phyloP scores from a whole-genome alignment of 2,113 vertebrate genomes.

The Colaptes auratus region DNA sequence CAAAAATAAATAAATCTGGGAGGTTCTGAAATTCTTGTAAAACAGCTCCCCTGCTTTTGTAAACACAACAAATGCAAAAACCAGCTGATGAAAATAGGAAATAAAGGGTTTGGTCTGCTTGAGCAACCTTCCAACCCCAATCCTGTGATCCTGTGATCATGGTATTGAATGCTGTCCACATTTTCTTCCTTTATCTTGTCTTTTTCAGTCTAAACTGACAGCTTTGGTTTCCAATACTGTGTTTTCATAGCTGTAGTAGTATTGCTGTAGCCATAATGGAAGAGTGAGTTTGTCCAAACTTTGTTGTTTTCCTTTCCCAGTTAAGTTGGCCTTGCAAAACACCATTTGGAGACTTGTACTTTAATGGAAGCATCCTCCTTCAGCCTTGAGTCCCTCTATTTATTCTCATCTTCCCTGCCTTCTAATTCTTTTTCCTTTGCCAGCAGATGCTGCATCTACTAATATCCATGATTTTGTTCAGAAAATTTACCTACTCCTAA shows the following conservation, averaged over 20 bases:
- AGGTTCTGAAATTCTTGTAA: background rate
- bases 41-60: background rate
- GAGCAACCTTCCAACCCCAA: background rate
- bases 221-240: background rate
- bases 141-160: background rate
- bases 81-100: background rate
- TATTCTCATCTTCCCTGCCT: background rate
- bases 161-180: background rate
- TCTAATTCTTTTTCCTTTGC: background rate
- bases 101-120: background rate
- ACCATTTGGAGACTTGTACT: background rate
- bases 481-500: background rate
- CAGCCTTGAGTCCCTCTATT: background rate
- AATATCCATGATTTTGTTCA: background rate
- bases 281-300: background rate
- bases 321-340: background rate
- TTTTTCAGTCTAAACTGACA: background rate
- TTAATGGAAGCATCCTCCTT: background rate
- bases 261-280: background rate
- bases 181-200: background rate
- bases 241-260: background rate
- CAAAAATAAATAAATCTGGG: background rate
- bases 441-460: background rate
- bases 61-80: background rate
- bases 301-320: background rate